Evolutionary conservation across 2,888 invertebrate species (phyloP), one percentile per base, ranked within the genome.

Genomic region (Pherbina coryleti): DNA sequence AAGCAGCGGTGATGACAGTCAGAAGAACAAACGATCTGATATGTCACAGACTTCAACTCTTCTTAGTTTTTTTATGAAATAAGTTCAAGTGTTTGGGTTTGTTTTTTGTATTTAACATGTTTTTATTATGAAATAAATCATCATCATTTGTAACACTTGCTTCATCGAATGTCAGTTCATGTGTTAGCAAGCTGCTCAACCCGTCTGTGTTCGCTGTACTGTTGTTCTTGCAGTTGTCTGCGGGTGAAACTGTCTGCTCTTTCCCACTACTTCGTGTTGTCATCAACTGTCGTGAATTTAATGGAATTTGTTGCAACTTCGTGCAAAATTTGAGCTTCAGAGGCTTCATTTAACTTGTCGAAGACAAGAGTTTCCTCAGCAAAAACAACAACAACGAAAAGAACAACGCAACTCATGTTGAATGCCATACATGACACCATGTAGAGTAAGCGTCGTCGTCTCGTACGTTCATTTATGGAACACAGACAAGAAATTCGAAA

Each of bases 291-390:
- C 34, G 34, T 28, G n/a, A 17, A n/a, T 64, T 17, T 34, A 64
- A 64, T 64, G 28, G 34, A 31, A 64, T 64, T 34, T 64, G n/a
- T 64, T 64, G n/a, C 34, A 64, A 64, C n/a, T 64, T 64, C 31
- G 31, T 28, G 64, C n/a, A 28, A 64, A 64, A 64, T n/a, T 64
- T 28, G n/a, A 64, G 28, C 60, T 62, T 22, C 25, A 62, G 28
- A 62, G 64, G 64, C n/a, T 64, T 64, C 67, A 67, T 49, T 67
- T 67, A n/a, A 66, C 9, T 34, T 64, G 17, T 34, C 44, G 44
- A 44, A 44, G 44, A 44, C 44, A 44, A 44, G 44, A 44, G 44
- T 44, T 44, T 44, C 14, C 44, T 28, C 60, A 60, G 25, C 28
- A 60, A 25, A 5, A 60, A 9, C 60, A 60, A 28, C 28, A 55